phyloP scores from a whole-genome alignment of 2,797 vertebrate genomes.

The Staurois parvus region DNA sequence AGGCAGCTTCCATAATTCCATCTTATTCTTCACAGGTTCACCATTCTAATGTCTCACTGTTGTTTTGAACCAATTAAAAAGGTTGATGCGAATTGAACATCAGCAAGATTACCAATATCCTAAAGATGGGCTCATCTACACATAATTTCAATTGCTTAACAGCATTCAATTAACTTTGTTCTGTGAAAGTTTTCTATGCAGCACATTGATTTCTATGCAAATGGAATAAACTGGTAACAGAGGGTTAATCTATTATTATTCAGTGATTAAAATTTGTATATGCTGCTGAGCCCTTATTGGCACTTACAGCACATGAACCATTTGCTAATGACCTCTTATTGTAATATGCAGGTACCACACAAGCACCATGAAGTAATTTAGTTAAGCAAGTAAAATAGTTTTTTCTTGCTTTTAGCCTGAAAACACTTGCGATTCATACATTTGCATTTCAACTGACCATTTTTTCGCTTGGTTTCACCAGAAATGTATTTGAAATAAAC shows the following conservation, averaged over 20 bases:
- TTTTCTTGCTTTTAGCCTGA: not conserved
- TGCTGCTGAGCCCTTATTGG: not conserved
- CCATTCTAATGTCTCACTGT: not conserved
- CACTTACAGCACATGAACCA: not conserved
- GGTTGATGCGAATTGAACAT: not conserved
- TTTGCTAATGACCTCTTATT: not conserved
- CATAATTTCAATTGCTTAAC: not conserved
- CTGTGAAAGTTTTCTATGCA: not conserved
- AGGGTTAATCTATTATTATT: not conserved
- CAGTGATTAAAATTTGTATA: not conserved
- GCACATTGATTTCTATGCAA: not conserved
- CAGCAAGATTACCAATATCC: not conserved
- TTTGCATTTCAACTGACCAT: not conserved
- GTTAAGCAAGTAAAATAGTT: no score
- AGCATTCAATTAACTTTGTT: not conserved
- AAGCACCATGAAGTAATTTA: no score
- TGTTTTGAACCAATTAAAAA: not conserved
- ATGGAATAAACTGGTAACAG: not conserved
- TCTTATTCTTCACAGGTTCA: not conserved
- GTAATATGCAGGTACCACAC: no score
- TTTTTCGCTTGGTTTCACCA: not conserved
- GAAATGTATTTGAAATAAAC: not conserved
- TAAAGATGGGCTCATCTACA: not conserved
- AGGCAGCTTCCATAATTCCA: not conserved
- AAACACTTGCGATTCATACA: not conserved